Conservation (phyloP, 2,797 vertebrate species). For the Mus spretus region DNA sequence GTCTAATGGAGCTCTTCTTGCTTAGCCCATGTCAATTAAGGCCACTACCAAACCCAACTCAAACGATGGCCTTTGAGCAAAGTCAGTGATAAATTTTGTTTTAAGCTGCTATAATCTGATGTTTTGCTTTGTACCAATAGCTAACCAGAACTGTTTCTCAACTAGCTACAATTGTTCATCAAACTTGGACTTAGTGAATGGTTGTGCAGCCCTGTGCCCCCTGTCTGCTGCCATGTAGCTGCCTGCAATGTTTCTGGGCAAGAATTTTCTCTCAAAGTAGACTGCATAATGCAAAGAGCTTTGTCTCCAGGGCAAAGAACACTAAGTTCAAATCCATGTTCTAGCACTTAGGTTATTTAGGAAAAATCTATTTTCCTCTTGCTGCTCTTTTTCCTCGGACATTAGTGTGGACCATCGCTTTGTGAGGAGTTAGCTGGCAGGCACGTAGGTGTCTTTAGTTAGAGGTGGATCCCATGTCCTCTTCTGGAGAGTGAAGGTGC, state of each 20-base stretch:
- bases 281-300: not conserved
- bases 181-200: not conserved
- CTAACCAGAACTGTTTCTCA: not conserved
- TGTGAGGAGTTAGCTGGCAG: not conserved
- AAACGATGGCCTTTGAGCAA: not conserved
- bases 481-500: not conserved
- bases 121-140: not conserved
- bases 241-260: not conserved
- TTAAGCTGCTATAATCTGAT: not conserved
- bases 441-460: not conserved
- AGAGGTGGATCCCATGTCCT: not conserved
- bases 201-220: not conserved
- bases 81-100: not conserved
- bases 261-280: not conserved
- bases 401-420: not conserved
- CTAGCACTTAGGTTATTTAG: not conserved
- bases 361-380: not conserved
- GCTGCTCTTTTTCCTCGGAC: not conserved
- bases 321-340: constrained; percentile 40
- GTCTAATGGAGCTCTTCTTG: not conserved
- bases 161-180: not conserved
- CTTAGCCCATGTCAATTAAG: not conserved
- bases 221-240: not conserved
- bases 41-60: not conserved
- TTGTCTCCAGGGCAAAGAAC: not conserved